Conservation (phyloP, 2,888 invertebrate genomes). For the Meliscaeva auricollis region DNA sequence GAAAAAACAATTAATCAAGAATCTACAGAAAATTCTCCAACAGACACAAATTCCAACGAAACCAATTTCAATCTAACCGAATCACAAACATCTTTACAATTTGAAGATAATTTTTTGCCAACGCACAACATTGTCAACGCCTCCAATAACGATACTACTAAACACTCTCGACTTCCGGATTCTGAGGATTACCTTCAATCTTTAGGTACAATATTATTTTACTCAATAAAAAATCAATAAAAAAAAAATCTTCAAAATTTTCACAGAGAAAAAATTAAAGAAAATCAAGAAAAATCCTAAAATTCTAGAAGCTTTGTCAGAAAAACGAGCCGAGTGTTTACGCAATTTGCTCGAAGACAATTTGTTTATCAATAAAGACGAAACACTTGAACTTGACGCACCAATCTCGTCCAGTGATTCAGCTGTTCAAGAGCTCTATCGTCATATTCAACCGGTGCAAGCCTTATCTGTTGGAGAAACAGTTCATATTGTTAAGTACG, state of each 20-base stretch:
- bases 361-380: conserved; percentile 77
- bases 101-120: conserved; percentile 87
- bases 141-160: conserved; percentile 82
- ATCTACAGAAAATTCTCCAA: conserved; percentile 54
- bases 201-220: conserved; percentile 85
- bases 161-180: conserved; percentile 84
- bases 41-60: conserved; percentile 54
- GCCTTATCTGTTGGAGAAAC: conserved; percentile 85
- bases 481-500: conserved; percentile 85
- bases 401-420: conserved; percentile 83
- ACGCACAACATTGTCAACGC: conserved; percentile 80
- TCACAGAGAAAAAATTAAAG: conserved; percentile 83
- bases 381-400: conserved; percentile 82
- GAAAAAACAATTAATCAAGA: conserved; percentile 65
- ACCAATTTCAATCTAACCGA: conserved; percentile 36
- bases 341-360: conserved; percentile 83
- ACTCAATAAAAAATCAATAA: conserved; percentile 10
- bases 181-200: conserved; percentile 85
- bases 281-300: conserved; percentile 85
- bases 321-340: conserved; percentile 85
- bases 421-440: conserved; percentile 81
- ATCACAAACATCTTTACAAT: conserved; percentile 78
- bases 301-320: conserved; percentile 84
- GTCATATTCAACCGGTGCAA: conserved; percentile 85
- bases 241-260: conserved; percentile 7